A percentile compares a stretch with the other conserved stretches of the same genome.
These are phyloP conservation scores for Tupaia chinensis DNA, from an alignment of 2,113 vertebrate species.

Conservation along the genomic window DNA sequence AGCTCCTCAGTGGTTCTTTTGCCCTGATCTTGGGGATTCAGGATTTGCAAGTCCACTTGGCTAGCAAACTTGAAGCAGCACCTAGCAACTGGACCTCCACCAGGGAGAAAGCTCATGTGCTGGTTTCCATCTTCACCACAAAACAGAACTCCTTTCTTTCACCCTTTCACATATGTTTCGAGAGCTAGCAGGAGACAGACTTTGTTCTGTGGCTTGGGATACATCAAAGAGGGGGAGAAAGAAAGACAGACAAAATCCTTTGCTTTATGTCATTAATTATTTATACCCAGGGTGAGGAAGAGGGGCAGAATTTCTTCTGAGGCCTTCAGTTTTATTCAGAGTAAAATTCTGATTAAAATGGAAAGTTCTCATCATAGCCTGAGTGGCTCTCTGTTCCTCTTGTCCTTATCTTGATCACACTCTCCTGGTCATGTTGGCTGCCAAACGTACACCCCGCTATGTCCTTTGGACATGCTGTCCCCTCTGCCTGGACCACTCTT, in stretches of 20 bases:
- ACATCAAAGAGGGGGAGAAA: neutral
- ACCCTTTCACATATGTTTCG: neutral
- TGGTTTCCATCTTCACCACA: neutral
- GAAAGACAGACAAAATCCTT: neutral
- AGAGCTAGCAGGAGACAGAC: neutral
- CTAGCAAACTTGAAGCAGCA: neutral
- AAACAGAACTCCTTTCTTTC: neutral
- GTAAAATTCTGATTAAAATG: neutral
- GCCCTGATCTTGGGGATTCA: neutral
- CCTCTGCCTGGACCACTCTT: neutral
- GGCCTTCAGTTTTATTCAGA: neutral
- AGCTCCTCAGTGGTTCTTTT: neutral
- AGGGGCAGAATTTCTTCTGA: neutral
- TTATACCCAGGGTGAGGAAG: neutral
- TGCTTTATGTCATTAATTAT: neutral
- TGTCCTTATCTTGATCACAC: neutral
- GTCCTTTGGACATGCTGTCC: neutral
- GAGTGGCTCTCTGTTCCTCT: neutral
- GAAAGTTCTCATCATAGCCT: neutral
- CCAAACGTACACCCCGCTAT: too few species aligned
- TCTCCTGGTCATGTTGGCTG: neutral
- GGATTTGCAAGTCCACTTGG: neutral
- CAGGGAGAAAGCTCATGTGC: neutral
- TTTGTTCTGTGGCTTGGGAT: neutral
- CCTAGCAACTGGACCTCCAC: neutral